Conservation (phyloP, 2,113 vertebrate genomes). For the Cryptomyrus ogoouensis region DNA sequence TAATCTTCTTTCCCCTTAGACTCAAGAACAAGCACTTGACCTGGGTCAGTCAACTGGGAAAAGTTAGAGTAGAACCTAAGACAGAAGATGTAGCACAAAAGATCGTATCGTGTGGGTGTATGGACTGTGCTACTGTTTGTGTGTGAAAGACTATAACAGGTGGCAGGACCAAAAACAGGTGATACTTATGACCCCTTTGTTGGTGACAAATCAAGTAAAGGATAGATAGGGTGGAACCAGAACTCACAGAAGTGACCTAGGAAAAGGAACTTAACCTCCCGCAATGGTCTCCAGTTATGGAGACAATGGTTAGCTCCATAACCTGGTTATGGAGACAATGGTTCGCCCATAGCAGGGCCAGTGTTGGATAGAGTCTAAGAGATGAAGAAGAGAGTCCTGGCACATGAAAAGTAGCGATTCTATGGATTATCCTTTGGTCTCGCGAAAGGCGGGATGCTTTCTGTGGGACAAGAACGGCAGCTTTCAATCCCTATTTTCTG, state of each 20-base stretch:
- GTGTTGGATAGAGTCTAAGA: not conserved
- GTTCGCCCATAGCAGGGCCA: not conserved
- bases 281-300: not conserved
- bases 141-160: not conserved
- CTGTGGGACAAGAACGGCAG: not conserved
- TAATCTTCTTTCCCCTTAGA: not conserved
- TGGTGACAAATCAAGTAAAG: not conserved
- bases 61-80: not conserved
- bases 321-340: not conserved
- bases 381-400: not conserved
- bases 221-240: not conserved
- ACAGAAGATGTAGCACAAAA: conserved; percentile 1
- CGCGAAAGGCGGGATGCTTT: not conserved
- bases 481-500: too few species aligned
- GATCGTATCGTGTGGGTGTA: conserved; percentile 21
- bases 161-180: not conserved
- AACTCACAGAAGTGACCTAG: not conserved
- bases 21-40: not conserved
- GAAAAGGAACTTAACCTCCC: not conserved
- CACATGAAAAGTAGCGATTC: not conserved
- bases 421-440: not conserved
- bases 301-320: not conserved
- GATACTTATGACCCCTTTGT: not conserved
- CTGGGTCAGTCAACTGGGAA: not conserved
- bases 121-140: not conserved